Conservation (phyloP, 2,888 invertebrate species). For the Rhamnusium bicolor region DNA sequence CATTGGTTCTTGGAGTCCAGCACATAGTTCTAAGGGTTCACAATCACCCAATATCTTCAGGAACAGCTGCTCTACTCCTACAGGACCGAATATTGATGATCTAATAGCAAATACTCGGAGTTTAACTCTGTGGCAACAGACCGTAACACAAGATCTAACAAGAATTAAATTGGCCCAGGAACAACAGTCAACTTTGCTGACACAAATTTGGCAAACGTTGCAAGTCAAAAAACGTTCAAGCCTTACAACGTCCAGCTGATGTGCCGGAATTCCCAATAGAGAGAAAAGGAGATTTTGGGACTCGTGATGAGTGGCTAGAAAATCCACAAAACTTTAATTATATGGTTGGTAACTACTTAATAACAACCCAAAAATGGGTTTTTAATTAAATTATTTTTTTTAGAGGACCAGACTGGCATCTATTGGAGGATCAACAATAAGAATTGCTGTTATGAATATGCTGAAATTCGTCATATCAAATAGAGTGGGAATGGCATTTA, state of each 20-base stretch:
- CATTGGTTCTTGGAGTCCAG: neutral
- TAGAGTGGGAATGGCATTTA: conserved; percentile 29
- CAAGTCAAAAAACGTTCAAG: conserved; percentile 29
- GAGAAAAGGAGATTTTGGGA: conserved; percentile 11
- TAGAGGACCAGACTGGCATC: conserved; percentile 28
- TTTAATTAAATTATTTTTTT: neutral
- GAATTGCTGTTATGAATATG: conserved; percentile 28
- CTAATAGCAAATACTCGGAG: neutral
- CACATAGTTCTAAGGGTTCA: neutral
- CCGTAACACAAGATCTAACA: conserved; percentile 3
- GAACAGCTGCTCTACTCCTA: neutral
- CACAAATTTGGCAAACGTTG: conserved; percentile 31
- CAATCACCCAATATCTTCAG: neutral
- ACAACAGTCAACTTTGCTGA: conserved; percentile 21
- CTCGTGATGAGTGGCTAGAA: conserved; percentile 15
- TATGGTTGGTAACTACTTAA: conserved; percentile 10
- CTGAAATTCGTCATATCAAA: conserved; percentile 27
- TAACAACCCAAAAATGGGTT: neutral
- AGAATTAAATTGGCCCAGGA: conserved; percentile 17
- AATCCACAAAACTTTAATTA: conserved; percentile 20
- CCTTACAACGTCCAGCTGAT: conserved; percentile 28
- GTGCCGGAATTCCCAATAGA: conserved; percentile 24
- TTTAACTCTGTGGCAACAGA: conserved; percentile 25
- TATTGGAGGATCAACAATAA: conserved; percentile 28
- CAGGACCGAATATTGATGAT: neutral